These are phyloP conservation scores for Andrena bicolor DNA, from an alignment of 2,888 invertebrate genomes.

Conservation along the genomic window DNA sequence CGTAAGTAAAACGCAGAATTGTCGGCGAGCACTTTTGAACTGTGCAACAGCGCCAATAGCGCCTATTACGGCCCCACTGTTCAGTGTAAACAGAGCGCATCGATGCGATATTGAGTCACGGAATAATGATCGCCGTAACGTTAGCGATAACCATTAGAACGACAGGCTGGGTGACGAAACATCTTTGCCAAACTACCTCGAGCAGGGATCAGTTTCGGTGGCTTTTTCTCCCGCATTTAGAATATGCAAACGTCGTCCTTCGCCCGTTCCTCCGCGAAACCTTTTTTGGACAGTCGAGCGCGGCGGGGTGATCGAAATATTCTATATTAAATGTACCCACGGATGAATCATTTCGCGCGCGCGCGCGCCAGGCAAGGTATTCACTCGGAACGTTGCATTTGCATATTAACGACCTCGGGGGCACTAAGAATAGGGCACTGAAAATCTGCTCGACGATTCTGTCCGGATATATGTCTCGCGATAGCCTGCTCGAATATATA, in stretches of 20 bases:
- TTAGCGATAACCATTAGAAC: conserved; percentile 42
- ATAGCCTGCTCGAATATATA: conserved; percentile 26
- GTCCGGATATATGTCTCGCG: conserved; percentile 28
- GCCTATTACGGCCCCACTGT: conserved; percentile 50
- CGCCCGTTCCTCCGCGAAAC: background rate
- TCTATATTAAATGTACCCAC: conserved; percentile 51
- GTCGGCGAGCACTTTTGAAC: conserved; percentile 23
- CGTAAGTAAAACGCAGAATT: conserved; percentile 43
- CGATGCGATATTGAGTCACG: conserved; percentile 54
- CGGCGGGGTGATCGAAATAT: conserved; percentile 29
- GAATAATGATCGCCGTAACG: conserved; percentile 46
- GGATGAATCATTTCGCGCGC: conserved; percentile 61
- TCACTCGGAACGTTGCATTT: conserved; percentile 59
- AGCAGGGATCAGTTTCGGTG: background rate
- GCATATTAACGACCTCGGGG: conserved; percentile 65
- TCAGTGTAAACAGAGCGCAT: conserved; percentile 65
- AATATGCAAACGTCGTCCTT: background rate
- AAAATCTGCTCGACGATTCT: conserved; percentile 29
- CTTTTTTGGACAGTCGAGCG: conserved; percentile 10
- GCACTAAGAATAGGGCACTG: conserved; percentile 57
- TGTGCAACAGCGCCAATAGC: conserved; percentile 42
- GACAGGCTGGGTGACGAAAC: conserved; percentile 31
- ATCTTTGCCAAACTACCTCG: background rate
- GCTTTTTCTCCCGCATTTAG: background rate
- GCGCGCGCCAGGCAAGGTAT: conserved; percentile 50